Percentiles rank a stretch among this genome's conserved stretches.
phyloP scores from a whole-genome alignment of 2,797 vertebrate genomes.

The Pelochelys cantorii region DNA sequence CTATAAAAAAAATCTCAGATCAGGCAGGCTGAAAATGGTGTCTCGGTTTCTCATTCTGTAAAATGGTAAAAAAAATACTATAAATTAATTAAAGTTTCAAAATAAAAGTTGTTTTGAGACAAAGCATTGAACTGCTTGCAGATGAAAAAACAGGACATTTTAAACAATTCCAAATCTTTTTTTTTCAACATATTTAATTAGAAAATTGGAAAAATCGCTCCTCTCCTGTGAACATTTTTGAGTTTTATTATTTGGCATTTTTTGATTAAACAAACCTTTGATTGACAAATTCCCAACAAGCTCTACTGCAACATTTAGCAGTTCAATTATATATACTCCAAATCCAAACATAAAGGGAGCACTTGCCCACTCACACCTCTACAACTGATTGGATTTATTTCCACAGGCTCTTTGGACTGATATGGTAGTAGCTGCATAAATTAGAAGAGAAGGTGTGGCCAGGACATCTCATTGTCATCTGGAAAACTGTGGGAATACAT shows the following conservation, averaged over 20 bases:
- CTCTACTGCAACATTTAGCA: not conserved
- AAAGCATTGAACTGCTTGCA: not conserved
- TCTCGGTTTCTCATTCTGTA: constrained; percentile 46
- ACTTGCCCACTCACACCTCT: not conserved
- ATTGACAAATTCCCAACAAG: not conserved
- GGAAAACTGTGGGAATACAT: not conserved
- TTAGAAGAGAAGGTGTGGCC: not conserved
- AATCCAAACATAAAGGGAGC: not conserved
- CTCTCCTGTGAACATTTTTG: not conserved
- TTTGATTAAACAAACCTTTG: not conserved
- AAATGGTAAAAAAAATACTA: not conserved
- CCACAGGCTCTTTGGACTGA: not conserved
- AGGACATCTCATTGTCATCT: not conserved
- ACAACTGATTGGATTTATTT: not conserved
- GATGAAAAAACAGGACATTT: not conserved
- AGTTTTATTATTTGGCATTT: not conserved
- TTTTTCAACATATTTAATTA: not conserved
- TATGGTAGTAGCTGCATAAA: not conserved
- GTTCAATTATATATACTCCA: not conserved
- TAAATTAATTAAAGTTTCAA: constrained; percentile 22
- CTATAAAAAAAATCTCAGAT: constrained; percentile 3
- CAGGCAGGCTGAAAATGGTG: constrained; percentile 15
- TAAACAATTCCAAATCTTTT: not conserved
- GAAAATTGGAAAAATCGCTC: not conserved
- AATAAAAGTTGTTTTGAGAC: constrained; percentile 5